Base-by-base conservation (phyloP, 2,888 invertebrate genomes). In the Dasysyrphus tricinctus region DNA sequence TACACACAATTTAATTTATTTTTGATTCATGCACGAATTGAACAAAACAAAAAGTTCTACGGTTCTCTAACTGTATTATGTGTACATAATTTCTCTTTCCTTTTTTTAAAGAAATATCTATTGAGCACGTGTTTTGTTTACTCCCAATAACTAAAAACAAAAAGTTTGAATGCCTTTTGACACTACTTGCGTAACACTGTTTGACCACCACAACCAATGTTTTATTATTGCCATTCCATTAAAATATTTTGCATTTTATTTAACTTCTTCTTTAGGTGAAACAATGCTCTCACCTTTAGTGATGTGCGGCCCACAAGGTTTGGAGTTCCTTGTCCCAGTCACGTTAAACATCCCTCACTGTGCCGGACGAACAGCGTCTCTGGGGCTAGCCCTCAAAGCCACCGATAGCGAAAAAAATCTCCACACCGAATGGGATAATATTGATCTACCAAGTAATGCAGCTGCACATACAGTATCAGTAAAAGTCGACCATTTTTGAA, bases 221-320 rank as follows among this genome's bases (percentile, higher is more conserved):
- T 19, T 29, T 61, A 34, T 29, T 54, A n/a, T 34, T 69, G 16
- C 51, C 7, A 1, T 57, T 39, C 19, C 9, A n/a, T 42, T n/a
- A 19, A 54, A 37, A 39, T 70, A 39, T 54, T 54, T 19, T 3
- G 24, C 5, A n/a, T 37, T 70, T 70, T 5, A 12, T 37, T 39
- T 39, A 16, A 16, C 79, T 72, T 73, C 79, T 72, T 73, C 54
- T 65, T 9, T 92, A 98, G 98, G 98, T 95, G 98, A 98, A 94
- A 97, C 97, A 88, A 95, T 98, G 94, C 94, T 98, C 90, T 97
- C 97, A 90, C 98, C 98, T 82, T 94, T 98, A 90, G 98, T 98
- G 91, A 98, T 98, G 97, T 98, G 98, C 93, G 98, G 98, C 85
- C 98, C 98, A 32, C 97, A 97, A 93, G 96, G 98, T 88, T 94